phyloP scores from a whole-genome alignment of 2,888 invertebrate genomes.

The Pristionchus japonicus region DNA sequence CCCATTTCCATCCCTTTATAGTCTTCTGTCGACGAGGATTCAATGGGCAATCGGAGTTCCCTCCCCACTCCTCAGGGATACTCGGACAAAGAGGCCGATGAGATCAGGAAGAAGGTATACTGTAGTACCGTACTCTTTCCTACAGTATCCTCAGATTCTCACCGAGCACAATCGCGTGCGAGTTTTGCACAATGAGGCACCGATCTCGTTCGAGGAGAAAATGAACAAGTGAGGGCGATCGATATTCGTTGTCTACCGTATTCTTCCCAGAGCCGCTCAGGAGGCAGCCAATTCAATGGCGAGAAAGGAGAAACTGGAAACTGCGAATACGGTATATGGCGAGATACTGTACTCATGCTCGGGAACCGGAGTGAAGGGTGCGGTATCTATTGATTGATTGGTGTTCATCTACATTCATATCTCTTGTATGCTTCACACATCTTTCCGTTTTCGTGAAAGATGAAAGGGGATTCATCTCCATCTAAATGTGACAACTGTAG shows the following conservation, averaged over 20 bases:
- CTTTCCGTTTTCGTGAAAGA: no score
- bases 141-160: not conserved
- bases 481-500: not conserved
- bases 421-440: not conserved
- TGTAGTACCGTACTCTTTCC: not conserved
- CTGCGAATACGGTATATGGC: constrained; percentile 14
- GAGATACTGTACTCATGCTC: constrained; percentile 43
- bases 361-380: constrained; percentile 43
- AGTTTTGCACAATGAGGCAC: not conserved
- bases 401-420: not conserved
- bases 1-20: not conserved
- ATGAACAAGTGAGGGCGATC: constrained; percentile 45
- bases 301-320: constrained; percentile 36
- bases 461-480: not conserved
- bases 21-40: not conserved
- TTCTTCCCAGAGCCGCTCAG: constrained; percentile 1
- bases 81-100: constrained; percentile 6
- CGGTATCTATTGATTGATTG: not conserved
- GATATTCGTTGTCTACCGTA: no score
- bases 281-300: constrained; percentile 41
- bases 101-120: constrained; percentile 38
- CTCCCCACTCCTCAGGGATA: constrained; percentile 20
- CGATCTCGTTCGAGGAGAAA: not conserved
- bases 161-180: constrained; percentile 41
- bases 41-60: constrained; percentile 32